Conservation (phyloP, 2,797 vertebrate species). For the Petrocephalus sullivani region DNA sequence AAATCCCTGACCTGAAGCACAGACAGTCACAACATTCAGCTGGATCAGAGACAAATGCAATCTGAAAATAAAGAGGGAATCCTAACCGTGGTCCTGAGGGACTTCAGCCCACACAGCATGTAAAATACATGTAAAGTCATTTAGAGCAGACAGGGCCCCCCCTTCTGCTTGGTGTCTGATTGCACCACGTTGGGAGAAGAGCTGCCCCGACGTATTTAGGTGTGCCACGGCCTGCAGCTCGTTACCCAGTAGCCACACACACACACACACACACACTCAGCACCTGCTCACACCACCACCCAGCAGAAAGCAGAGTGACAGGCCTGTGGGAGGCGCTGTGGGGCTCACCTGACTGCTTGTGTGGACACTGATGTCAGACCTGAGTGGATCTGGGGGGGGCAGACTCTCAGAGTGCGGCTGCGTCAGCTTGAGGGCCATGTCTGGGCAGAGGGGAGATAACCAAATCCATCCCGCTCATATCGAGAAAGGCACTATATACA, state of each 20-base stretch:
- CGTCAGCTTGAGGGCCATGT: conserved; percentile 72
- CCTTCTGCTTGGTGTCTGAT: not conserved
- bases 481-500: no score
- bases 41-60: not conserved
- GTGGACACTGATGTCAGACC: conserved; percentile 69
- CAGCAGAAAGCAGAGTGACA: not conserved
- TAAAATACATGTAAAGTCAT: not conserved
- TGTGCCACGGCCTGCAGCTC: not conserved
- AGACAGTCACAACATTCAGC: not conserved
- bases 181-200: not conserved
- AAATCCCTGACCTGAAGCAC: not conserved
- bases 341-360: conserved; percentile 76
- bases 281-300: not conserved
- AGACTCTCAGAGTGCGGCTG: conserved; percentile 69
- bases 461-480: not conserved
- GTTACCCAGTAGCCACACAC: not conserved
- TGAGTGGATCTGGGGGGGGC: conserved; percentile 31
- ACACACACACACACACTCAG: not conserved
- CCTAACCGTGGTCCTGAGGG: not conserved
- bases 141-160: not conserved
- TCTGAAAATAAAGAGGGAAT: not conserved
- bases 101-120: not conserved
- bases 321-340: not conserved
- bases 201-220: not conserved
- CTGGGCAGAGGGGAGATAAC: conserved; percentile 46